Conservation (phyloP, 2,888 invertebrate species). For the Microplitis deprimator region DNA sequence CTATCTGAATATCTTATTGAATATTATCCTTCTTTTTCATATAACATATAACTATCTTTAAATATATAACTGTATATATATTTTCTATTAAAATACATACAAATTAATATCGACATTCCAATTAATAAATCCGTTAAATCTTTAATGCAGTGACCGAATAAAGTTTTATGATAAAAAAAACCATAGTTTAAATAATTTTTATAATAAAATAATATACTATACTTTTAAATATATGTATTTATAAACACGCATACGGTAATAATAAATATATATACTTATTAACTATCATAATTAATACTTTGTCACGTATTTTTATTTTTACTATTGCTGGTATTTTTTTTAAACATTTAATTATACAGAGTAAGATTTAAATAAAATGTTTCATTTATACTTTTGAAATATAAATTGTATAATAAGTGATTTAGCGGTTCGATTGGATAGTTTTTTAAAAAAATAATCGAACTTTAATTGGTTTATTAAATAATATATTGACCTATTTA, state of each 20-base stretch:
- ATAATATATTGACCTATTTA: conserved; percentile 2
- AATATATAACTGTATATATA: not conserved
- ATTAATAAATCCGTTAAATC: not conserved
- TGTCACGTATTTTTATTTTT: not conserved
- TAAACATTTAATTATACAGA: not conserved
- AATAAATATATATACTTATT: not conserved
- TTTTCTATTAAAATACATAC: not conserved
- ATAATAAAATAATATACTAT: not conserved
- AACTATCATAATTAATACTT: not conserved
- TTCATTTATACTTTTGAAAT: not conserved
- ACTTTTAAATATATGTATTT: not conserved
- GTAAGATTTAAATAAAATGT: not conserved
- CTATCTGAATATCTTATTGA: not conserved
- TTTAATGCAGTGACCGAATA: not conserved
- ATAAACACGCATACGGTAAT: not conserved
- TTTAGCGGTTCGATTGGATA: not conserved
- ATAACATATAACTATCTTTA: not conserved
- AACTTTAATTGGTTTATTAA: not conserved
- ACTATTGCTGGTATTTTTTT: not conserved
- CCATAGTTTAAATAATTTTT: not conserved
- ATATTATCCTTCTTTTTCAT: not conserved
- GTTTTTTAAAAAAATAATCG: not conserved
- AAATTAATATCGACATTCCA: not conserved
- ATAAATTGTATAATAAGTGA: not conserved
- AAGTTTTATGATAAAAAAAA: not conserved